Conservation (phyloP, 2,797 vertebrate species). For the Halcyon smyrnensis region DNA sequence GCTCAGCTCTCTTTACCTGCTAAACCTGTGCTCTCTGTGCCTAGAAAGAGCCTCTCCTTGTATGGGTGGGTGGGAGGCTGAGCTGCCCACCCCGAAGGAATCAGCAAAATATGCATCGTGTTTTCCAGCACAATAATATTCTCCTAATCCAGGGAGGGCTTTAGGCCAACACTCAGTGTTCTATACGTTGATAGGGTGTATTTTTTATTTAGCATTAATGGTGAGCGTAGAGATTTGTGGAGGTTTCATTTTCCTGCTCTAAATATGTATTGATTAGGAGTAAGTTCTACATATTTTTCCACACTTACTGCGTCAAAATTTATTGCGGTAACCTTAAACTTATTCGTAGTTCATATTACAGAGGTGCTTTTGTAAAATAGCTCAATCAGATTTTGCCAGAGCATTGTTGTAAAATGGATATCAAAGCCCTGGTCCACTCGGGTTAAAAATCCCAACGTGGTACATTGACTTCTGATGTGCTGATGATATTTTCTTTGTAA, state of each 20-base stretch:
- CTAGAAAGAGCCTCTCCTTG: background rate
- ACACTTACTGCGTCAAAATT: background rate
- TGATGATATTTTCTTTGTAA: background rate
- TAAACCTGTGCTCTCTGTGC: background rate
- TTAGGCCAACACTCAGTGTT: background rate
- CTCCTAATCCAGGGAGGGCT: background rate
- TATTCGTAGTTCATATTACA: background rate
- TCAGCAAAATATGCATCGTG: background rate
- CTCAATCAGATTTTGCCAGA: background rate
- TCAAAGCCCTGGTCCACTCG: background rate
- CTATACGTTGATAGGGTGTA: background rate
- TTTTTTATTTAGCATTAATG: background rate
- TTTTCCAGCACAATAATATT: background rate
- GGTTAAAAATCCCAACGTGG: background rate
- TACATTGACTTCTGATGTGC: background rate
- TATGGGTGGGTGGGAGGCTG: background rate
- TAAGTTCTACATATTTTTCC: background rate
- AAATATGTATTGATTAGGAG: background rate
- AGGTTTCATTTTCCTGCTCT: background rate
- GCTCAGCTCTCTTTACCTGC: background rate
- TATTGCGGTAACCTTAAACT: background rate
- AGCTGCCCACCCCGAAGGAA: background rate
- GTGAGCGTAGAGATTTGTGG: background rate
- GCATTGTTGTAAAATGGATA: background rate
- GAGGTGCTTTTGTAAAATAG: background rate